Percentiles rank a stretch among this genome's conserved stretches.
These are phyloP conservation scores for Muscicapa comitata DNA, from an alignment of 2,797 vertebrate genomes.

Conservation along the genomic window DNA sequence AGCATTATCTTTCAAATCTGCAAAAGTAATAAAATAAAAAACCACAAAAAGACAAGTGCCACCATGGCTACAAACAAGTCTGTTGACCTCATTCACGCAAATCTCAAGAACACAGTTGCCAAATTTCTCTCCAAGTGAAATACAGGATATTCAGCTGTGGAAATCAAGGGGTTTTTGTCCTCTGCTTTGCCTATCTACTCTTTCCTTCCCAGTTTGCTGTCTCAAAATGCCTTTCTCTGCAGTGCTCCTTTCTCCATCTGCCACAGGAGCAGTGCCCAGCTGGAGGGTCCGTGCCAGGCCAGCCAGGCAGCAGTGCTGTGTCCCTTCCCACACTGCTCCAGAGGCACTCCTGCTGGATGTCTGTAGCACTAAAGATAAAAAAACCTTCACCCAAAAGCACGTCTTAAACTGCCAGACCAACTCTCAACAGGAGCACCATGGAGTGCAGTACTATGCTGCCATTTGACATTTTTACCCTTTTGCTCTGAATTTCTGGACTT, in stretches of 20 bases:
- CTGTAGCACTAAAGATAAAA: background rate
- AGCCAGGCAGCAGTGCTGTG: rapidly evolving
- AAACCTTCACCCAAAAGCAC: rapidly evolving
- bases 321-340: background rate
- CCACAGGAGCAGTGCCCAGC: background rate
- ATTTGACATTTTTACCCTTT: background rate
- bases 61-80: background rate
- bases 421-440: rapidly evolving
- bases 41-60: background rate
- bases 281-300: background rate
- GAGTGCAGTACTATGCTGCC: rapidly evolving
- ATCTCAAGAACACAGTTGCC: background rate
- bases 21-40: background rate
- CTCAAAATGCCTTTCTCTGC: background rate
- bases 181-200: background rate
- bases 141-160: background rate
- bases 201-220: background rate
- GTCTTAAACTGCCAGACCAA: background rate
- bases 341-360: background rate
- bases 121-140: background rate
- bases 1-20: background rate
- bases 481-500: background rate
- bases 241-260: background rate
- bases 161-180: rapidly evolving
- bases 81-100: background rate